phyloP scores from a whole-genome alignment of 2,888 invertebrate species.

The Ommatoiulus sabulosus region DNA sequence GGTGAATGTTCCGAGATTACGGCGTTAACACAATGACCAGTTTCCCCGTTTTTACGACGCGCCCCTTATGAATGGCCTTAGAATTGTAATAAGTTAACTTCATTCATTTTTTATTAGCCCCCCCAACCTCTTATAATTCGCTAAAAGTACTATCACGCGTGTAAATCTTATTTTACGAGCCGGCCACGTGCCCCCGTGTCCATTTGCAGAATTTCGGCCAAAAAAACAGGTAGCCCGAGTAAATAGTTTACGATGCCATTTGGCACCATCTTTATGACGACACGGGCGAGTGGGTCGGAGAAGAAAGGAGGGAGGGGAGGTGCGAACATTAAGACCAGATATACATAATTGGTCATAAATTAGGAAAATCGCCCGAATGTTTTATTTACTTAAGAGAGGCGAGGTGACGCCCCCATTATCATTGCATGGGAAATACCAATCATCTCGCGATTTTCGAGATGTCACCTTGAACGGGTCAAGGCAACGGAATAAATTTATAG shows the following conservation, averaged over 20 bases:
- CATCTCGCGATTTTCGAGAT: background rate
- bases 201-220: constrained; percentile 3
- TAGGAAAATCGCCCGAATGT: background rate
- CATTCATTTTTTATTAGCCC: constrained; percentile 17
- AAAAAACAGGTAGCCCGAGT: background rate
- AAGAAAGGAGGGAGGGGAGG: background rate
- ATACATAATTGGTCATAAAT: constrained; percentile 28
- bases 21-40: background rate
- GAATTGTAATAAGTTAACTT: constrained; percentile 25
- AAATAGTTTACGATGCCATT: constrained; percentile 19
- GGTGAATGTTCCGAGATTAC: constrained; percentile 12
- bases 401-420: background rate
- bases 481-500: background rate
- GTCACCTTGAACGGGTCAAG: background rate
- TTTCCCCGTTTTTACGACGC: constrained; percentile 2
- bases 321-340: background rate
- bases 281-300: background rate
- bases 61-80: constrained; percentile 22
- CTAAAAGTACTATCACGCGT: constrained; percentile 20
- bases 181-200: constrained; percentile 31
- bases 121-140: constrained; percentile 23
- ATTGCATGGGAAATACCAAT: background rate
- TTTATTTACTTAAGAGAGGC: background rate
- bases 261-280: constrained; percentile 42
- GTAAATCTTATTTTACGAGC: constrained; percentile 31